A percentile compares a stretch with the other conserved stretches of the same genome.
Conservation (phyloP, 2,113 vertebrate genomes). For the Noctilio leporinus region DNA sequence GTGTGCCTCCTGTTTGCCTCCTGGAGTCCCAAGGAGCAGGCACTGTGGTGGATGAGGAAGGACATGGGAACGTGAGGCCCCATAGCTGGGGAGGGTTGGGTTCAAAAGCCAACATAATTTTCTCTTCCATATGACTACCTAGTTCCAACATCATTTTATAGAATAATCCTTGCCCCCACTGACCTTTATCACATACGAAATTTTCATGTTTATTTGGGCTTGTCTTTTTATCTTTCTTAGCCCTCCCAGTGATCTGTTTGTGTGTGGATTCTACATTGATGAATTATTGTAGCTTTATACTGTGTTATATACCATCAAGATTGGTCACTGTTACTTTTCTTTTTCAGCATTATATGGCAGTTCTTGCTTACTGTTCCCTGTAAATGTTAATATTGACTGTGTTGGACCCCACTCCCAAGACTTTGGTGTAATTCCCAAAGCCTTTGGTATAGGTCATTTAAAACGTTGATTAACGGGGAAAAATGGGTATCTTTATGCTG, state of each 20-base stretch:
- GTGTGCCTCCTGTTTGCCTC: background rate
- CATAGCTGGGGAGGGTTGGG: background rate
- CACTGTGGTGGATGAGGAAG: background rate
- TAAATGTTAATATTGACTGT: background rate
- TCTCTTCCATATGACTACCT: background rate
- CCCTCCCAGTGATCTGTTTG: background rate
- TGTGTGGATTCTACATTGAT: background rate
- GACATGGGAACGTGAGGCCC: background rate
- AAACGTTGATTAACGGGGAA: background rate
- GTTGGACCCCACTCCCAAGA: background rate
- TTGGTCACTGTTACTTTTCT: background rate
- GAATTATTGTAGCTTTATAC: background rate
- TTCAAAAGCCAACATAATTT: background rate
- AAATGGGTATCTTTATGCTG: background rate
- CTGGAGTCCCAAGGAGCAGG: background rate
- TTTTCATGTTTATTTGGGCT: background rate
- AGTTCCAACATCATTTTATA: background rate
- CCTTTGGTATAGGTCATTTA: background rate
- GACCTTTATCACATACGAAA: background rate
- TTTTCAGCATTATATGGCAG: background rate
- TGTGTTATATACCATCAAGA: background rate
- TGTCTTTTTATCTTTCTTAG: background rate
- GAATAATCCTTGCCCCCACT: background rate
- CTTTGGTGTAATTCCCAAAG: too few species aligned
- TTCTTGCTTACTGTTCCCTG: background rate